Base-by-base conservation (phyloP, 2,888 invertebrate genomes). In the Drosophila parthenogenetica region DNA sequence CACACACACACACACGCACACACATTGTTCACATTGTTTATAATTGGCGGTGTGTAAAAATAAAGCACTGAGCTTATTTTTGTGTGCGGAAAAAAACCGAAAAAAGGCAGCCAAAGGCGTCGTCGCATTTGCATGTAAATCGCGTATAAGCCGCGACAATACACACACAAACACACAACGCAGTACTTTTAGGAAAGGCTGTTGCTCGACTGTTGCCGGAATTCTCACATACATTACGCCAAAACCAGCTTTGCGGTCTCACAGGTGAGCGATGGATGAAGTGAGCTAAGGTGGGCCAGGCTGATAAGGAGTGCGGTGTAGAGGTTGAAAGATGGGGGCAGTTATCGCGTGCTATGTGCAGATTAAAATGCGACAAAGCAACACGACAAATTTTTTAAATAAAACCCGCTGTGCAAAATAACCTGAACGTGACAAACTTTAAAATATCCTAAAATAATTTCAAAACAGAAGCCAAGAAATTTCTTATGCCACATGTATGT, bases 31-130 rank as follows among this genome's bases (percentile, higher is more conserved):
- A n/a, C 43, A 43, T 81, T 81, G 77, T 77, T 87, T 87, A 87
- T 83, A 83, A 83, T 83, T 83, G 83, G 82, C 85, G 81, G 82
- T 81, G 87, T 73, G 79, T 83, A 83, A 83, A 83, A 83, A 83
- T 83, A 83, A 83, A 81, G 77, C 85, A 68, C 66, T 65, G 72
- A 73, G 73, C 77, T 87, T 82, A 84, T 84, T 87, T 87, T 78
- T 74, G 81, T 79, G 61, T 68, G 62, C 54, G 69, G 50, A 63
- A 11, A 71, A 80, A 53, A 65, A 57, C 62, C 60, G 51, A 72
- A 77, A 72, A 69, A 63, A 62, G 73, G 63, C 66, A 76, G 69
- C 71, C 64, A 85, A 79, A 82, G 55, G 62, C 65, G 59, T 60
- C 77, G 51, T 66, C 64, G 67, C 71, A 88, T 81, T 88, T 85